Percentiles rank a stretch among this genome's conserved stretches.
These are phyloP conservation scores for Cavia aperea DNA, from an alignment of 2,113 vertebrate genomes.

Conservation along the genomic window DNA sequence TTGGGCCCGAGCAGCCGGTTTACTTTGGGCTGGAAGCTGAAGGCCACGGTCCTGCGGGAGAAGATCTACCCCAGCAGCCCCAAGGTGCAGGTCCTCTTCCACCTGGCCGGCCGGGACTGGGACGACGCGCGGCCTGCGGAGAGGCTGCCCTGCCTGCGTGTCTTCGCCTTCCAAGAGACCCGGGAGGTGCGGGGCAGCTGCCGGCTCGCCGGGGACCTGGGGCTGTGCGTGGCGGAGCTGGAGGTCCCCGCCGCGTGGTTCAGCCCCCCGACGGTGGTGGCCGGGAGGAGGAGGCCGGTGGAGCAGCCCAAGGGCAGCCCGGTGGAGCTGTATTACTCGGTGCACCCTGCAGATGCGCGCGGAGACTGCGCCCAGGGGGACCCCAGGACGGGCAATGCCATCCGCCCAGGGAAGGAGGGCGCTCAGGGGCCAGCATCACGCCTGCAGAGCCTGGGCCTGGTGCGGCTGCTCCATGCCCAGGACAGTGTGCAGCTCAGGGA, in stretches of 20 bases:
- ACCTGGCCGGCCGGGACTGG: conserved; percentile 90
- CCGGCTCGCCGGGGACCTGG: conserved; percentile 82
- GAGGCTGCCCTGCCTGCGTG: conserved; percentile 87
- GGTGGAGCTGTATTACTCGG: conserved; percentile 90
- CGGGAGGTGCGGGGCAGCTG: conserved; percentile 88
- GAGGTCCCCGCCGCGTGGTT: conserved; percentile 89
- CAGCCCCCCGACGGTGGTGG: conserved; percentile 75
- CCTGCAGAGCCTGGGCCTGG: conserved; percentile 83
- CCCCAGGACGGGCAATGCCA: conserved; percentile 79
- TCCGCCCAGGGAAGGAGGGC: conserved; percentile 84
- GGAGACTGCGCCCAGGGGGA: conserved; percentile 86
- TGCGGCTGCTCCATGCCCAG: conserved; percentile 81
- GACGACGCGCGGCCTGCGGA: conserved; percentile 80
- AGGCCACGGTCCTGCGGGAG: conserved; percentile 84
- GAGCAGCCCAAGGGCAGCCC: conserved; percentile 81
- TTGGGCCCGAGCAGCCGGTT: conserved; percentile 80
- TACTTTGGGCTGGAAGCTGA: conserved; percentile 88
- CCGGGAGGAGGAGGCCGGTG: conserved; percentile 78
- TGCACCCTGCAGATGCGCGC: conserved; percentile 76
- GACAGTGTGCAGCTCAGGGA: conserved; percentile 80
- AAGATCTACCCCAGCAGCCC: conserved; percentile 84
- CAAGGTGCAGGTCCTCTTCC: conserved; percentile 89
- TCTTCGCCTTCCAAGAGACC: conserved; percentile 92
- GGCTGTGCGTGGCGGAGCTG: conserved; percentile 88
- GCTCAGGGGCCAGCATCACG: conserved; percentile 77